A percentile compares a stretch with the other conserved stretches of the same genome.
These are phyloP conservation scores for Pseudorhiza aurosa DNA, from an alignment of 30 jellyfish, hydroid and myxozoan species.

Conservation along the genomic window DNA sequence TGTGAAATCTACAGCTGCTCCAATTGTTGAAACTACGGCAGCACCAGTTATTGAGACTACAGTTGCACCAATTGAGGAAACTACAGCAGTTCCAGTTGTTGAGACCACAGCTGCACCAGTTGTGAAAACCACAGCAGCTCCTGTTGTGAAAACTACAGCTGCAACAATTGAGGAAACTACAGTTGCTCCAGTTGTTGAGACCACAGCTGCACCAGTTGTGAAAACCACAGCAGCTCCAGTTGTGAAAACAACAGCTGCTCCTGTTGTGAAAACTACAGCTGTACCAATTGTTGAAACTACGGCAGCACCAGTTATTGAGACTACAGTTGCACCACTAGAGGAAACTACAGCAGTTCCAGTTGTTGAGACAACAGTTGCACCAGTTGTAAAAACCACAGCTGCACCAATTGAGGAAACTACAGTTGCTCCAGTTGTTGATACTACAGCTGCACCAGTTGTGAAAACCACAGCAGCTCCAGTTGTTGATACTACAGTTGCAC, in stretches of 20 bases:
- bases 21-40: constrained; percentile 28
- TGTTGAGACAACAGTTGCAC: constrained; percentile 16
- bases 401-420: constrained; percentile 20
- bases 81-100: constrained; percentile 23
- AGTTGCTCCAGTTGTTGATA: constrained; percentile 17
- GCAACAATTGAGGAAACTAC: constrained; percentile 32
- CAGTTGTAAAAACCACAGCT: constrained; percentile 22
- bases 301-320: constrained; percentile 11
- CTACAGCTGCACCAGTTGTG: constrained; percentile 34
- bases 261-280: constrained; percentile 19
- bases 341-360: constrained; percentile 27
- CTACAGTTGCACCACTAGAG: constrained; percentile 6
- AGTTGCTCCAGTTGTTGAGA: constrained; percentile 9
- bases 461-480: constrained; percentile 37
- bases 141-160: constrained; percentile 25
- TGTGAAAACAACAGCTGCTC: constrained; percentile 24
- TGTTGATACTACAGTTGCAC: constrained; percentile 2
- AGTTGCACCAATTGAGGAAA: constrained; percentile 13
- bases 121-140: constrained; percentile 24
- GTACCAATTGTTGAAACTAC: constrained; percentile 28
- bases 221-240: constrained; percentile 10
- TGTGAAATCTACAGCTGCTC: constrained; percentile 1
- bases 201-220: constrained; percentile 23
- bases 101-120: constrained; percentile 31
- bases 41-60: constrained; percentile 12